These are phyloP conservation scores for Catalaphyllia jardinei DNA, from an alignment of 64 coral and sea anemone genomes.

Conservation along the genomic window DNA sequence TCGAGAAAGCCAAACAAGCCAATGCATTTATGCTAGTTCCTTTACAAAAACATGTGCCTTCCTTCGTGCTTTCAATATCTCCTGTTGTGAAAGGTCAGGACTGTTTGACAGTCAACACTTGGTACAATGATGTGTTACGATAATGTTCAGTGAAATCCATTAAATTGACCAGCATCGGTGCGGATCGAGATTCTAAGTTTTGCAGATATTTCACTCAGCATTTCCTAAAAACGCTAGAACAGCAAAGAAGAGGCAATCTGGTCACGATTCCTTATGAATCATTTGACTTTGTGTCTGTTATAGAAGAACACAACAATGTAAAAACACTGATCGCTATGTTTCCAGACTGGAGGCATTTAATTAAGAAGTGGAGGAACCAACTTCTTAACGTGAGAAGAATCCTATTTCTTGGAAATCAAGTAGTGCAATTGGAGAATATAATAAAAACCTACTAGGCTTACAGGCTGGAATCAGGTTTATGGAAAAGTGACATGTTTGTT, in stretches of 20 bases:
- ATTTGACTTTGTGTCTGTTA: background rate
- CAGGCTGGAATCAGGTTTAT: no score
- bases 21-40: conserved; percentile 46
- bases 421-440: conserved; percentile 20
- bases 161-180: background rate
- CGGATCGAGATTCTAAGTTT: no score
- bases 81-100: conserved; percentile 20
- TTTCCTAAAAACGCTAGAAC: no score
- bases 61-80: conserved; percentile 24
- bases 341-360: conserved; percentile 49
- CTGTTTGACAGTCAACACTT: conserved; percentile 6
- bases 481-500: no score
- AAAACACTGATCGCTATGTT: conserved; percentile 3
- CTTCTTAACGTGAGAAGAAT: conserved; percentile 24
- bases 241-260: background rate
- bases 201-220: no score
- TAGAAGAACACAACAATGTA: background rate
- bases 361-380: conserved; percentile 51
- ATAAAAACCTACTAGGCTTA: background rate
- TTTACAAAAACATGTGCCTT: conserved; percentile 31
- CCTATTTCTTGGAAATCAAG: conserved; percentile 4
- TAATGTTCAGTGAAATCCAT: background rate
- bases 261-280: conserved; percentile 8
- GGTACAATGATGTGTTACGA: background rate
- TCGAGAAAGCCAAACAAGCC: conserved; percentile 20